Evolutionary conservation across 1,140 invertebrate genomes (phyloP).

Genomic region (Hyposmocoma kahamanoa): DNA sequence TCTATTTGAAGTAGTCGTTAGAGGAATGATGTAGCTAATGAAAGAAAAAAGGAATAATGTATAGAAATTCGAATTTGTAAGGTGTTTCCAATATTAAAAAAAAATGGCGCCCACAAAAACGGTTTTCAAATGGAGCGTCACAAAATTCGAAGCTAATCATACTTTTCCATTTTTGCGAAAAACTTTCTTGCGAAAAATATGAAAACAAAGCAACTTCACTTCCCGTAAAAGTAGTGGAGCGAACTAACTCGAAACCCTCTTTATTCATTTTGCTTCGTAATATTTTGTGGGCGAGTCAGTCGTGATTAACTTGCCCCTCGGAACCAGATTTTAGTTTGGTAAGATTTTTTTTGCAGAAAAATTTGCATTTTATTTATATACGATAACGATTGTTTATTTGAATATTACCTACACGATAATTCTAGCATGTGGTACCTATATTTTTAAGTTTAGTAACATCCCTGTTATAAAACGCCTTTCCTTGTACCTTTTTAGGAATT

Average conservation of each 20-base stretch:
- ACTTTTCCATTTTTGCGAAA: not conserved
- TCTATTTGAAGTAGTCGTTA: too few relatives aligned
- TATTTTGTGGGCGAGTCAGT: not conserved
- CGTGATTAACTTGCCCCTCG: not conserved
- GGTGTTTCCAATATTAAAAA: too few relatives aligned
- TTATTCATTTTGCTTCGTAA: not conserved
- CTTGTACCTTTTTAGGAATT: too few relatives aligned
- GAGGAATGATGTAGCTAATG: too few relatives aligned
- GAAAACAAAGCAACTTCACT: not conserved
- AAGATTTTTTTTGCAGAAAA: not conserved
- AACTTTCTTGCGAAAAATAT: not conserved
- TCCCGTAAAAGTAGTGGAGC: not conserved
- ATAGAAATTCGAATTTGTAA: too few relatives aligned
- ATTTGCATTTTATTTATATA: not conserved
- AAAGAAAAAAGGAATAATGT: too few relatives aligned
- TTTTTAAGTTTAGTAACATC: too few relatives aligned
- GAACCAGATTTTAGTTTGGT: not conserved
- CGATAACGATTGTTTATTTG: not conserved
- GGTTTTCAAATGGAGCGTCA: too few relatives aligned
- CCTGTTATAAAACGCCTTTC: too few relatives aligned
- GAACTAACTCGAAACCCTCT: not conserved
- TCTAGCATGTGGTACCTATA: not conserved
- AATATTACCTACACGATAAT: too few relatives aligned
- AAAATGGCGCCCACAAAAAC: too few relatives aligned
- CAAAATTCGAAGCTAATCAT: slow-evolving; percentile 3